Evolutionary conservation across 2,113 vertebrate species (phyloP), one percentile per base, ranked within the genome.

Genomic region (Eretmochelys imbricata): DNA sequence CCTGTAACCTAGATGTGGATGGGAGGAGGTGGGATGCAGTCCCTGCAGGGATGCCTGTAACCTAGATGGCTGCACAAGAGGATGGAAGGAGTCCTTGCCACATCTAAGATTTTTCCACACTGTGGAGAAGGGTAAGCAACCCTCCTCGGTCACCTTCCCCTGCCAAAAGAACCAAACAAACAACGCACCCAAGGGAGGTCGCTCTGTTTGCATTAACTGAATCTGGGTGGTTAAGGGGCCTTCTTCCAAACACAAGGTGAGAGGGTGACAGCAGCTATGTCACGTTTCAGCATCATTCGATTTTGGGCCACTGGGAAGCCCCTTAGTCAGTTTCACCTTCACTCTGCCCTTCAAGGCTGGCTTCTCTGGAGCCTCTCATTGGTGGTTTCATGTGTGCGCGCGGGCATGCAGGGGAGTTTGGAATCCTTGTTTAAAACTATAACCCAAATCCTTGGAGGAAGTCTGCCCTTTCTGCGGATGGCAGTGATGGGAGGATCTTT

Each of bases 261-360:
- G 2, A 78, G 85, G 0, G 0, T 29, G 12, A n/a, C 51, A 87
- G 38, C 80, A 89, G 87, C 69, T 14, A 1, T 0, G 0, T 35
- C n/a, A 53, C 49, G 1, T 90, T 79, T 85, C 82, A 54, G 53
- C 6, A 4, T 46, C 24, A 29, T 88, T 50, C 53, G 35, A 65
- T 2, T 0, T 79, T 84, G 87, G 82, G 86, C 90, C 1, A 0
- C 50, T 0, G 1, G 38, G 38, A 51, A 72, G 65, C 80, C 80
- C 93, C 91, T 42, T 3, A 81, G 55, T 85, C 13, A 46, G 62
- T 53, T 93, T 69, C 81, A 80, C 24, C 59, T 72, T 72, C 35
- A 72, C 0, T 3, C 54, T 50, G 27, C 85, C 27, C 89, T 13
- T 80, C 0, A 0, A 76, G 85, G 38, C 85, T 76, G 76, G 29